Evolutionary conservation across 2,113 vertebrate species (phyloP).

Genomic region (Ascaphus truei): DNA sequence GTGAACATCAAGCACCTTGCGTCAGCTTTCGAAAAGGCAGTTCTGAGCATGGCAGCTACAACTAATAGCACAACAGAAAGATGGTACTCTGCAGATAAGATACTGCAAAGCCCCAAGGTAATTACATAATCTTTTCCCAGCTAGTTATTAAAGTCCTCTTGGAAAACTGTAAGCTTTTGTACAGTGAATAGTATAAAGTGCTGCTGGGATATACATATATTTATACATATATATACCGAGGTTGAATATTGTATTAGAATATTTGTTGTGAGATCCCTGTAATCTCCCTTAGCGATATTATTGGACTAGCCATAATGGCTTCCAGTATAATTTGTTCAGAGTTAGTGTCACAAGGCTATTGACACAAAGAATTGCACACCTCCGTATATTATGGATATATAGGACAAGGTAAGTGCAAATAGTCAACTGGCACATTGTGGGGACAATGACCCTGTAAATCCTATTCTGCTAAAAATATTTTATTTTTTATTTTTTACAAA

Average conservation of each 20-base stretch:
- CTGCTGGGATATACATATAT: slow-evolving; percentile 89
- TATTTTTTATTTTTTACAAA: slow-evolving; percentile 91
- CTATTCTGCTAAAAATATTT: slow-evolving; percentile 99
- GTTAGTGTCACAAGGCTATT: slow-evolving; percentile 81
- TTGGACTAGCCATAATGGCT: slow-evolving; percentile 65
- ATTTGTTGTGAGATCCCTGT: slow-evolving; percentile 87
- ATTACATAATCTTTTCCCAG: slow-evolving; percentile 73
- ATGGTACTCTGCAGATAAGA: slow-evolving; percentile 67
- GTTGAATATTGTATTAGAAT: slow-evolving; percentile 83
- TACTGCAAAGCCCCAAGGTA: slow-evolving; percentile 73
- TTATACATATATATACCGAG: slow-evolving; percentile 88
- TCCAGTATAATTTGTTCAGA: slow-evolving; percentile 70
- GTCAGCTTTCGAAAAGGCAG: slow-evolving; percentile 89
- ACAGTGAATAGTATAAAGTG: slow-evolving; percentile 99
- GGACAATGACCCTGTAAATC: slow-evolving; percentile 99
- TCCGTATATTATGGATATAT: slow-evolving; percentile 84
- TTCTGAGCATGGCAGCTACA: slow-evolving; percentile 90
- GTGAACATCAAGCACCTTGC: slow-evolving; percentile 86
- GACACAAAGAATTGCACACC: slow-evolving; percentile 92
- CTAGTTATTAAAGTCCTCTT: slow-evolving; percentile 69
- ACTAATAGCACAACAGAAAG: slow-evolving; percentile 83
- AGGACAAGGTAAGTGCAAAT: slow-evolving; percentile 97
- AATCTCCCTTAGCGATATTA: slow-evolving; percentile 78
- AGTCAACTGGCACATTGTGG: slow-evolving; percentile 98
- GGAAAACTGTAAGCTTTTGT: slow-evolving; percentile 85